Evolutionary conservation across 2,113 vertebrate species (phyloP), one percentile per base, ranked within the genome.

Genomic region (Mesocricetus auratus): DNA sequence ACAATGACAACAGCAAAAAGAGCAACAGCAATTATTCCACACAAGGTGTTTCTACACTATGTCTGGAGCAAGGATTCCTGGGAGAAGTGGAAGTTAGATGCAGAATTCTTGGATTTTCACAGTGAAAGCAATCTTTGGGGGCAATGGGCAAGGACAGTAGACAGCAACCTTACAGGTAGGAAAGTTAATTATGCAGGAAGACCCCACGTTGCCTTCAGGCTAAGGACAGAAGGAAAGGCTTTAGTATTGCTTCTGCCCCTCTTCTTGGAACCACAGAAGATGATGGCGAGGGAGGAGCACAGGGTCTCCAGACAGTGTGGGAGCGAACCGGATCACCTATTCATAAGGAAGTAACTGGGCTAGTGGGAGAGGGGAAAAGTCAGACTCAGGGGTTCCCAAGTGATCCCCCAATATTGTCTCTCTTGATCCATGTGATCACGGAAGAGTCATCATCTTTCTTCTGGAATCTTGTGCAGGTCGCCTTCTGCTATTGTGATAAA

Each of bases 251-350:
- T 75, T 88, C 19, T 42, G 69, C 0, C 7, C 42, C 17, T 50
- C 75, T 56, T 45, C 29, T n/a, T 60, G 26, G 24, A 60, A 93
- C n/a, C 29, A 45, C 39, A 33, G 42, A 86, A 50, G 33, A 39
- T 0, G 1, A 69, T 21, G 33, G 26, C n/a, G 6, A 24, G 15
- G 5, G 8, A 42, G 7, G 7, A n/a, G 0, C 3, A 0, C 15
- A 4, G 66, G 31, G n/a, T 68, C 36, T 26, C 47, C 66, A 64
- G 31, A 11, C 9, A 24, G 82, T 2, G 7, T n/a, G n/a, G 21
- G 36, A 56, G 50, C 7, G 29, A 47, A 50, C 5, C 66, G 6
- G 15, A 15, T 3, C 4, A 2, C 58, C 64, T 89, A 3, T 26
- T 17, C 7, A 36, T 58, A 42, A 77, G 31, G 24, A 47, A 56